A percentile compares a stretch with the other conserved stretches of the same genome.
These are phyloP conservation scores for Argyrosomus regius DNA, from an alignment of 2,797 vertebrate species.

Conservation along the genomic window DNA sequence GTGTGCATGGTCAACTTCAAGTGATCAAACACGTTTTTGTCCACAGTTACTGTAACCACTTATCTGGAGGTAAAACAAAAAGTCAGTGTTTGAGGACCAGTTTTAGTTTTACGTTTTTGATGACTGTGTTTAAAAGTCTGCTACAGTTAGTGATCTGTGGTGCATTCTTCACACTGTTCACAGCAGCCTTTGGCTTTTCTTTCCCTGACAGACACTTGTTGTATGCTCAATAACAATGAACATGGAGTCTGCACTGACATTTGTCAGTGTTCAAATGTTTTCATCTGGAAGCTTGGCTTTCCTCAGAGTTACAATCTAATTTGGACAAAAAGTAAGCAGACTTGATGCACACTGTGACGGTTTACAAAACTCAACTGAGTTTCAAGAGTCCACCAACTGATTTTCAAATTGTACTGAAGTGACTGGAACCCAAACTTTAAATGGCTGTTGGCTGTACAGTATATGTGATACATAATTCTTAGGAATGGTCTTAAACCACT, in stretches of 20 bases:
- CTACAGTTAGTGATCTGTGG: background rate
- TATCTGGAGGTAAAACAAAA: conserved; percentile 5
- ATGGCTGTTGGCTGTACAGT: background rate
- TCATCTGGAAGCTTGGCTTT: background rate
- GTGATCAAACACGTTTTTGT: background rate
- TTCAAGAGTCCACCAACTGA: background rate
- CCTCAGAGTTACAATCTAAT: background rate
- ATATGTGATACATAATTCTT: too few relatives aligned
- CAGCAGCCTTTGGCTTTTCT: background rate
- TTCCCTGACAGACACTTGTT: too few relatives aligned
- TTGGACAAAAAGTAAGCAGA: background rate
- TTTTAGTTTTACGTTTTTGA: background rate
- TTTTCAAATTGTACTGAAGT: background rate
- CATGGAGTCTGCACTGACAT: background rate
- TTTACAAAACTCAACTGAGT: background rate
- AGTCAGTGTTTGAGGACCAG: background rate
- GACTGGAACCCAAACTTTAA: background rate
- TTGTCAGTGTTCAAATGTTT: background rate
- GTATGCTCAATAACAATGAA: background rate
- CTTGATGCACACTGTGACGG: background rate
- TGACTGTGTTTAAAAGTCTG: background rate
- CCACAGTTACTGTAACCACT: conserved; percentile 1
- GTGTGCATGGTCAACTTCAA: background rate
- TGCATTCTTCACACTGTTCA: background rate
- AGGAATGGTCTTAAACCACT: background rate